phyloP scores from a whole-genome alignment of 2,888 invertebrate species.

The Tenthredo livida region DNA sequence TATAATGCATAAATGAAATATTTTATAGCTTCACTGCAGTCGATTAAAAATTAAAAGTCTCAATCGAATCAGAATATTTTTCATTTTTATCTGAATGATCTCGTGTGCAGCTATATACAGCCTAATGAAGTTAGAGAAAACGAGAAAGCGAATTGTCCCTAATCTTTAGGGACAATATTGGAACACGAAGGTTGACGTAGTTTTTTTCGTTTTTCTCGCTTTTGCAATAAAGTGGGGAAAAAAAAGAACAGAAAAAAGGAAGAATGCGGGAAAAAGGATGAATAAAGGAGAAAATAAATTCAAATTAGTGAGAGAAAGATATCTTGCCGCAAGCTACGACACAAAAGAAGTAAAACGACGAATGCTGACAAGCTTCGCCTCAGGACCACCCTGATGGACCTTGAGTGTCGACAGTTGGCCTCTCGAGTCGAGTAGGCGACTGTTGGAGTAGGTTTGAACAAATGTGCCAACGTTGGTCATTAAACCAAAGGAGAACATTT shows the following conservation, averaged over 20 bases:
- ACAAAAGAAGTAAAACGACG: slow-evolving; percentile 33
- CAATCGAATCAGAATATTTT: too few species aligned
- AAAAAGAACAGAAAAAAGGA: not conserved
- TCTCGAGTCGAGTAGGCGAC: slow-evolving; percentile 71
- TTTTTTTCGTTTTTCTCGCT: not conserved
- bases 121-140: too few species aligned
- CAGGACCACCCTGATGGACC: slow-evolving; percentile 44
- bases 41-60: slow-evolving; percentile 23
- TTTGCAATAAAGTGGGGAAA: too few species aligned
- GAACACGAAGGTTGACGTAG: not conserved
- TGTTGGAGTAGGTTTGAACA: slow-evolving; percentile 67
- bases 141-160: not conserved
- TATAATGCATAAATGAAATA: slow-evolving; percentile 41
- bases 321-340: not conserved
- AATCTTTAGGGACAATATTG: too few species aligned
- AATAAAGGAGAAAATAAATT: slow-evolving; percentile 10
- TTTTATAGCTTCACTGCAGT: not conserved
- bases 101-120: too few species aligned
- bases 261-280: not conserved
- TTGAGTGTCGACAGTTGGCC: slow-evolving; percentile 77
- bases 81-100: too few species aligned
- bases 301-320: slow-evolving; percentile 14
- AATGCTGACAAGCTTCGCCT: slow-evolving; percentile 31
- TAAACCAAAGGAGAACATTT: slow-evolving; percentile 60
- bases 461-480: slow-evolving; percentile 64